A percentile compares a stretch with the other conserved stretches of the same genome.
Evolutionary conservation across 2,797 vertebrate species (phyloP).

Genomic region (Phyllotis vaccarum): DNA sequence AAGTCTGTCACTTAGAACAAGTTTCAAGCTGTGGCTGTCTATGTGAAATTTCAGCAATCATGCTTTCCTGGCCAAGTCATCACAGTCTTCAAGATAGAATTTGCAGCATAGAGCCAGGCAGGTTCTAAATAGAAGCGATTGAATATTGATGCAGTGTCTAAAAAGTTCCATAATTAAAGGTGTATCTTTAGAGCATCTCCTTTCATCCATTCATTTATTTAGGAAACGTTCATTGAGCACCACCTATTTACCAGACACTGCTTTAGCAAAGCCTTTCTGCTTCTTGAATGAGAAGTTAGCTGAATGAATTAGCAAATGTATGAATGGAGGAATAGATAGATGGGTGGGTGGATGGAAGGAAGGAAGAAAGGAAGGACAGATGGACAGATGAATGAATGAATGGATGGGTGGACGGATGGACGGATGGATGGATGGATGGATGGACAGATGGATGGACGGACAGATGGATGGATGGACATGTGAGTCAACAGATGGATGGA

Average conservation of each 20-base stretch:
- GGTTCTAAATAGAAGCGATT: conserved; percentile 70
- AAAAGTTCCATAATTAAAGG: conserved; percentile 75
- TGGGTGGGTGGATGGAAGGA: too few species aligned
- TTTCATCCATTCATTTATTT: conserved; percentile 55
- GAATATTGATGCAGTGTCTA: conserved; percentile 72
- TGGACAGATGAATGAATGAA: background rate
- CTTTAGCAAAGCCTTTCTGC: conserved; percentile 11
- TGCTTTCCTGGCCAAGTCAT: conserved; percentile 67
- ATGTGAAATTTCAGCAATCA: conserved; percentile 44
- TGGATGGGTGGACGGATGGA: background rate
- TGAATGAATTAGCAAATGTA: background rate
- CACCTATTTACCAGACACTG: background rate
- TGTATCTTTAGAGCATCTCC: conserved; percentile 69
- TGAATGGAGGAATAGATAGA: background rate
- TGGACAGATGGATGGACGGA: too few species aligned
- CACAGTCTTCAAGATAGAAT: conserved; percentile 62
- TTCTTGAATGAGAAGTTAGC: conserved; percentile 15
- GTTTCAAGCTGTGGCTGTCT: conserved; percentile 79
- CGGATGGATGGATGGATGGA: background rate
- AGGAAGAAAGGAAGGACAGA: too few species aligned
- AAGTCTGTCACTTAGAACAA: conserved; percentile 76
- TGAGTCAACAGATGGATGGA: background rate
- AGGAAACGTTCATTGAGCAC: conserved; percentile 69
- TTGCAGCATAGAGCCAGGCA: conserved; percentile 50
- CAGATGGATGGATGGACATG: background rate